phyloP scores from a whole-genome alignment of 2,113 vertebrate genomes.

The Riparia riparia region DNA sequence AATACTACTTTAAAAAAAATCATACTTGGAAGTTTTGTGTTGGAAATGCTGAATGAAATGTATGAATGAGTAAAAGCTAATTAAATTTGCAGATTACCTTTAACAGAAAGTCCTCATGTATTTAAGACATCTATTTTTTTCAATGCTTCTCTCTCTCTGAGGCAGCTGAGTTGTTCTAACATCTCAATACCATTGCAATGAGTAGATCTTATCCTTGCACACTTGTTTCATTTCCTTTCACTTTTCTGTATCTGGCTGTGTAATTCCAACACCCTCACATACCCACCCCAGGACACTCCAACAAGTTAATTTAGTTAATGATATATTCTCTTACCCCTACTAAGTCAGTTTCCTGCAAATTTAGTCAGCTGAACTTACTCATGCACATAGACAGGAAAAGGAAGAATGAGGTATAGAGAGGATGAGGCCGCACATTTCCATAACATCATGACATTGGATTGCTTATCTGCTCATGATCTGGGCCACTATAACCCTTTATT shows the following conservation, averaged over 20 bases:
- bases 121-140: neutral
- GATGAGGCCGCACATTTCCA: neutral
- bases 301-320: neutral
- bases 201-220: neutral
- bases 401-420: neutral
- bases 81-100: neutral
- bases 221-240: neutral
- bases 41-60: neutral
- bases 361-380: neutral
- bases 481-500: neutral
- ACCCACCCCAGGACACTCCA: neutral
- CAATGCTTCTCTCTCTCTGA: neutral
- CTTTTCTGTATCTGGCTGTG: neutral
- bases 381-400: neutral
- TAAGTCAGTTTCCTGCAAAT: neutral
- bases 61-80: neutral
- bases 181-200: neutral
- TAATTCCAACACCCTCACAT: neutral
- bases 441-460: neutral
- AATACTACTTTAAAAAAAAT: neutral
- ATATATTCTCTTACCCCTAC: neutral
- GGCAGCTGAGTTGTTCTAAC: neutral
- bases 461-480: neutral
- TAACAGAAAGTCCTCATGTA: neutral
- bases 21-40: neutral